phyloP scores from a whole-genome alignment of 2,888 invertebrate genomes.

The Tridacna crocea region DNA sequence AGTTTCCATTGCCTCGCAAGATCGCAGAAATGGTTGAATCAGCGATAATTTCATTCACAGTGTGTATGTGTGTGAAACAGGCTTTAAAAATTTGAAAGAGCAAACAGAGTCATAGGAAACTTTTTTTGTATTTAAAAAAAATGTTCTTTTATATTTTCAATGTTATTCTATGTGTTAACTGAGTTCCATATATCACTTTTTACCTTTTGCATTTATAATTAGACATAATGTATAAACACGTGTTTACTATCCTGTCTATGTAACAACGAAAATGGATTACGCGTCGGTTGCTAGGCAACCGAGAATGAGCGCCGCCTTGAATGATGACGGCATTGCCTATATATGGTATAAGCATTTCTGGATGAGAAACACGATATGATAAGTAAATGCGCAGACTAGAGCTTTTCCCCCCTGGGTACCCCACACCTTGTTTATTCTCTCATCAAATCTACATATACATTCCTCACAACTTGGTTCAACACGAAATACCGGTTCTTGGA shows the following conservation, averaged over 20 bases:
- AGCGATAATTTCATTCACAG: too few relatives aligned
- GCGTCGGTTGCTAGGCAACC: conserved; percentile 48
- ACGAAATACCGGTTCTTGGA: conserved; percentile 21
- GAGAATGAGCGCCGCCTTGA: conserved; percentile 43
- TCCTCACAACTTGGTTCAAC: conserved; percentile 31
- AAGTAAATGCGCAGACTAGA: conserved; percentile 22
- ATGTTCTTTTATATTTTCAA: not conserved
- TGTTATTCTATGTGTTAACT: not conserved
- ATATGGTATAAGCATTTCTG: conserved; percentile 73
- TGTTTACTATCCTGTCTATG: conserved; percentile 31
- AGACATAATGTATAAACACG: conserved; percentile 20
- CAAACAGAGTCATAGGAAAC: too few relatives aligned
- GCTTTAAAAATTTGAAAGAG: too few relatives aligned
- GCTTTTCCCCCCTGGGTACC: conserved; percentile 22
- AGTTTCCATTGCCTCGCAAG: too few relatives aligned
- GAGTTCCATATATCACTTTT: conserved; percentile 13
- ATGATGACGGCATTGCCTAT: conserved; percentile 66
- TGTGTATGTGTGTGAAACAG: too few relatives aligned
- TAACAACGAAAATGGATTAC: conserved; percentile 31
- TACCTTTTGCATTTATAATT: conserved; percentile 26
- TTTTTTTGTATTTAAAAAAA: not conserved
- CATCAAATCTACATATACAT: conserved; percentile 27
- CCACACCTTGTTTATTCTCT: conserved; percentile 26
- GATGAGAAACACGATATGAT: conserved; percentile 62
- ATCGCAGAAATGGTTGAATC: too few relatives aligned